Base-by-base conservation (phyloP, 1,140 invertebrate genomes). In the Pomacea maculata region DNA sequence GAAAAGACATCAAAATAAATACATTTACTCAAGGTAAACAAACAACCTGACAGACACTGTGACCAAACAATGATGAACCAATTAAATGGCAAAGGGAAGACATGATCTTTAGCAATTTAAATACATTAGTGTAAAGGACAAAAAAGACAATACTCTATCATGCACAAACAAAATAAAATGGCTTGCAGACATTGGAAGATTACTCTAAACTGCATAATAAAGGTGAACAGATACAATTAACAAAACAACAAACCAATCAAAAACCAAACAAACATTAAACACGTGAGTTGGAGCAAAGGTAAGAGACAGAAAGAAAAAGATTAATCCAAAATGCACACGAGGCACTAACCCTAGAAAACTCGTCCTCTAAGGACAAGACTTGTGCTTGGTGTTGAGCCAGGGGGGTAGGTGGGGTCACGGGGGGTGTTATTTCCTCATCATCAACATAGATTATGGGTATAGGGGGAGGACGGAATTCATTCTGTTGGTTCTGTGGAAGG, bases 271-370 rank as follows among this genome's bases (percentile, higher is more conserved):
- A 70, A 70, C 21, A 70, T 70, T 25, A 6, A 70, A 70, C 67
- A 25, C 10, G 71, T 29, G 68, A 45, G 9, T 25, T 17, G 2
- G 61, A 65, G 34, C 63, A 57, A 17, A 25, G 54, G 8, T 61
- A 61, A 61, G 6, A 78, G 52, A 9, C 14, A 70, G 61, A 64
- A 17, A 76, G 6, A 25, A 6, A 21, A 77, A 52, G 70, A 21
- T 25, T 76, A 54, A 65, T 65, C 25, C 65, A 77, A 52, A 74
- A 81, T 19, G 45, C 70, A 82, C 29, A n/a, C 21, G 34, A 34
- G 19, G 68, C 72, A 86, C 85, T 86, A 80, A 86, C 85, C 85
- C 85, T 84, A 55, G 83, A 82, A 76, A 86, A 86, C 70, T 83
- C 83, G 75, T 86, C 85, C 77, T 86, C 85, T 67, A 82, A 25